Evolutionary conservation across 2,113 vertebrate genomes (phyloP).

Genomic region (Corythornis madagascariensis): DNA sequence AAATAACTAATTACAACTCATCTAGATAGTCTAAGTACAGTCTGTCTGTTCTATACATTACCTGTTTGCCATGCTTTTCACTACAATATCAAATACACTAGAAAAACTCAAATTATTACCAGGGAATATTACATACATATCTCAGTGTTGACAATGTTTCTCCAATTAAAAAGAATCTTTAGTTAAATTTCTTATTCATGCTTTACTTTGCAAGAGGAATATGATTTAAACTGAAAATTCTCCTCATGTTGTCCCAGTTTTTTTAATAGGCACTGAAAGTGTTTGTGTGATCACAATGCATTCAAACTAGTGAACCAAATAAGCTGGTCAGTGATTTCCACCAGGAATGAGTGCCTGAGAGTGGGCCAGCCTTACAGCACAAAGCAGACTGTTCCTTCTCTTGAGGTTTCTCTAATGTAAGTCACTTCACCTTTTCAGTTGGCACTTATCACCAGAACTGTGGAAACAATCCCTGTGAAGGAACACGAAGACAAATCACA

Average conservation of each 20-base stretch:
- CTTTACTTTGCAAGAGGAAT: neutral
- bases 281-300: neutral
- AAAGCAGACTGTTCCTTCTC: neutral
- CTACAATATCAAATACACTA: neutral
- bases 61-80: neutral
- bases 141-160: neutral
- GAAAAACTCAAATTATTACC: neutral
- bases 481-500: neutral
- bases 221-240: slow-evolving; percentile 51
- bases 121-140: slow-evolving; percentile 3
- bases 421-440: slow-evolving; percentile 6
- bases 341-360: neutral
- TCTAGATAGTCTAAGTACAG: neutral
- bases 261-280: neutral
- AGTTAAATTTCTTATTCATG: neutral
- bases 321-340: accelerated
- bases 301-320: neutral
- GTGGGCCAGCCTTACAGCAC: neutral
- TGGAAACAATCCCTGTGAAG: slow-evolving; percentile 1
- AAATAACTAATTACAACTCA: neutral
- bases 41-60: neutral
- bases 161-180: neutral
- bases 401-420: neutral
- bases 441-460: slow-evolving; percentile 1
- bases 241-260: neutral